Evolutionary conservation across 2,797 vertebrate species (phyloP).

Genomic region (Eptatretus atami): DNA sequence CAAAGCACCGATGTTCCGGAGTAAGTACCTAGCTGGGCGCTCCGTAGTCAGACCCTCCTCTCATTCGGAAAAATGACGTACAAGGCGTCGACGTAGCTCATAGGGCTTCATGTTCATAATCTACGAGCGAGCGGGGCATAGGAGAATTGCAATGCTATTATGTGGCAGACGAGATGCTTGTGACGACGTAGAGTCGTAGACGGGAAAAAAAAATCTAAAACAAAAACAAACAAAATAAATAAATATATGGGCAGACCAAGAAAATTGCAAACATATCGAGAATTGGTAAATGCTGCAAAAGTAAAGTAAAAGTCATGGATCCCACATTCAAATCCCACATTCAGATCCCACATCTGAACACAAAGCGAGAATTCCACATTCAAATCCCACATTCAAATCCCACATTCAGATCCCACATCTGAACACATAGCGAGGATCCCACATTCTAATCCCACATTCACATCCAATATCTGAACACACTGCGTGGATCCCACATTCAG

Average conservation of each 20-base stretch:
- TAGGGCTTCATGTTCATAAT: constrained; percentile 98
- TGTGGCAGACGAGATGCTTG: too few species aligned
- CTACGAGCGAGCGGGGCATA: constrained; percentile 15
- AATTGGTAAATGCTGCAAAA: neutral
- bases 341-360: too few species aligned
- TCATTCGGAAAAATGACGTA: constrained; percentile 92
- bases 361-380: too few species aligned
- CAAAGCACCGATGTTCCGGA: neutral
- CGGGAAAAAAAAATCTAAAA: neutral
- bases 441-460: too few species aligned
- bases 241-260: neutral
- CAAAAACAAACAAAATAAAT: constrained; percentile 6
- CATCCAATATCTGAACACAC: too few species aligned
- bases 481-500: too few species aligned
- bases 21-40: constrained; percentile 61
- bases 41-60: constrained; percentile 80
- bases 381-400: too few species aligned
- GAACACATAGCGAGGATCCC: too few species aligned
- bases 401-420: too few species aligned
- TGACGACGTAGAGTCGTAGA: neutral
- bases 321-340: too few species aligned
- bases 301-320: neutral
- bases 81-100: constrained; percentile 53
- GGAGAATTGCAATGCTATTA: too few species aligned
- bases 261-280: neutral